These are phyloP conservation scores for Vimba vimba DNA, from an alignment of 2,113 vertebrate genomes.

Conservation along the genomic window DNA sequence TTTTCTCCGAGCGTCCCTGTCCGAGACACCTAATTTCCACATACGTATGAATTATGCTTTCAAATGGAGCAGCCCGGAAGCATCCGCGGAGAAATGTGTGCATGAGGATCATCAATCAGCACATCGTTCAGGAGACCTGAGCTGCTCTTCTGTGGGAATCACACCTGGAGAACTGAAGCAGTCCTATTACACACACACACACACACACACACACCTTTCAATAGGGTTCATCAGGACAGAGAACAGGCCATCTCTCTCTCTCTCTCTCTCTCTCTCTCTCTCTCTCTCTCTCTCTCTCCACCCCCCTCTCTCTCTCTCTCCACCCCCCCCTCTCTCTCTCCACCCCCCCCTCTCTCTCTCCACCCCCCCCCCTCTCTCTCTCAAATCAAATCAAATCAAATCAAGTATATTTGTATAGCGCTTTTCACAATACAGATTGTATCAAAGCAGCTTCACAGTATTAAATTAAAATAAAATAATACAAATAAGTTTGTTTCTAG, in stretches of 20 bases:
- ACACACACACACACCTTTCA: background rate
- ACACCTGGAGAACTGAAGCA: conserved; percentile 11
- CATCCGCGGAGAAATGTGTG: conserved; percentile 23
- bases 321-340: too few relatives aligned
- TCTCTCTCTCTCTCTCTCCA: too few relatives aligned
- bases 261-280: too few relatives aligned
- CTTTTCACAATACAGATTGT: too few relatives aligned
- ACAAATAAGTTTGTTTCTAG: too few relatives aligned
- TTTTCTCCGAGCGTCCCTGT: conserved; percentile 9
- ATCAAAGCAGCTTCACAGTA: too few relatives aligned
- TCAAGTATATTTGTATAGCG: too few relatives aligned
- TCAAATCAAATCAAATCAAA: too few relatives aligned
- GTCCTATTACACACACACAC: conserved; percentile 24
- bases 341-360: conserved; percentile 35
- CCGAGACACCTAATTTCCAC: conserved; percentile 49
- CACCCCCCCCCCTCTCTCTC: conserved; percentile 23
- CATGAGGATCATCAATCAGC: conserved; percentile 54
- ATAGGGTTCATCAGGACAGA: conserved; percentile 44
- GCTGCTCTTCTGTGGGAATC: conserved; percentile 21
- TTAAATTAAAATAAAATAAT: too few relatives aligned
- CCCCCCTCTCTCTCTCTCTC: background rate
- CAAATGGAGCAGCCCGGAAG: conserved; percentile 35
- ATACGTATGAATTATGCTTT: conserved; percentile 45
- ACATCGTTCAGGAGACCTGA: conserved; percentile 26
- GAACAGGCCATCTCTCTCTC: too few relatives aligned